Base-by-base conservation (phyloP, 2,888 invertebrate genomes). In the Dynastes hyllus region DNA sequence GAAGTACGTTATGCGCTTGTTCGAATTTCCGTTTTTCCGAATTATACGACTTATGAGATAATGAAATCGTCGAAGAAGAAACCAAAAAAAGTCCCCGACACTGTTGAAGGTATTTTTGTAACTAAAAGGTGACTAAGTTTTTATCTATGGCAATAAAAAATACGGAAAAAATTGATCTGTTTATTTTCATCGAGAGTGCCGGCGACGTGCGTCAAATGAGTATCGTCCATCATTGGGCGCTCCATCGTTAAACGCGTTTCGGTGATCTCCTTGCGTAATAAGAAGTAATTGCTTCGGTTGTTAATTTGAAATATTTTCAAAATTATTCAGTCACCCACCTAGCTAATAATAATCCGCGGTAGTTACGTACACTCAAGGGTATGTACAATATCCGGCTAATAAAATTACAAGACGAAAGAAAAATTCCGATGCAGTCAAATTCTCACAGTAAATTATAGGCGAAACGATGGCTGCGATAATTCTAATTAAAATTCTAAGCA, bases 11-110 rank as follows among this genome's bases (percentile, higher is more conserved):
- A 88, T 78, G 87, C 88, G 11, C 84, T 87, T 9, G 87, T 88
- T 0, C 86, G 86, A 81, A 87, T 88, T 16, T 86, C 87, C 0
- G 85, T 85, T 71, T 88, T 85, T 79, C 79, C 80, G 32, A 84
- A 85, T 78, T 88, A 85, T 77, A 87, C 88, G 3, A 87, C 87
- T 1, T 88, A 86, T 77, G 88, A 88, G 82, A 85, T 88, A 9
- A 85, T 88, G 86, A 86, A 85, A 78, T 86, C 87, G 9, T 86
- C 87, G 0, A 85, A 81, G 29, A 85, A 86, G 78, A 84, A 84
- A 80, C 83, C 83, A 6, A 81, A 79, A 75, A 78, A 73, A 22
- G 55, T 83, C 53, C 76, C 79, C 22, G 55, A 75, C 22, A 78
- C 77, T 40, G 82, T 82, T 45, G 83, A 83, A 77, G 81, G 81